Evolutionary conservation across 2,888 invertebrate species (phyloP).

Genomic region (Ashinkailepas kermadecensis): DNA sequence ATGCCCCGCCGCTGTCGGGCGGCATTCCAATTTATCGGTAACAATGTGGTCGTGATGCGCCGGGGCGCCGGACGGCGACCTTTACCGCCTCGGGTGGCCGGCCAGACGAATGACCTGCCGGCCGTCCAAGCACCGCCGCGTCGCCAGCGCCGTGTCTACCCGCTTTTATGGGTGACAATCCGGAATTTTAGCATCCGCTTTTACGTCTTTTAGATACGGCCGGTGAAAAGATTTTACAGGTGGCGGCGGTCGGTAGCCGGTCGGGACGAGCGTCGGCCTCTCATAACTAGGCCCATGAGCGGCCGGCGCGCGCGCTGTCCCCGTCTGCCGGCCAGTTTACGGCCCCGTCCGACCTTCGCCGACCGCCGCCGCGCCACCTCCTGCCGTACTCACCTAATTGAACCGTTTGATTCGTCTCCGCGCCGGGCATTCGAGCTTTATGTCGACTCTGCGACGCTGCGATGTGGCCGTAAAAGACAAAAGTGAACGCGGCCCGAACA

Average conservation of each 20-base stretch:
- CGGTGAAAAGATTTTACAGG: slow-evolving; percentile 18
- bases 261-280: not conserved
- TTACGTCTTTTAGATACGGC: slow-evolving; percentile 15
- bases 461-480: slow-evolving; percentile 11
- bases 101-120: not conserved
- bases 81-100: not conserved
- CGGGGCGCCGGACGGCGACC: not conserved
- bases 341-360: not conserved
- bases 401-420: slow-evolving; percentile 14
- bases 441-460: not conserved
- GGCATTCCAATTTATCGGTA: not conserved
- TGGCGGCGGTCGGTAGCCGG: not conserved
- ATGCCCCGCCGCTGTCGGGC: not conserved
- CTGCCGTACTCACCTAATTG: slow-evolving; percentile 9
- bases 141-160: not conserved
- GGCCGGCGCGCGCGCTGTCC: not conserved
- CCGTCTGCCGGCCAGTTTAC: not conserved
- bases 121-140: not conserved
- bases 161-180: slow-evolving; percentile 19
- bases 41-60: not conserved
- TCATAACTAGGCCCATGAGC: not conserved
- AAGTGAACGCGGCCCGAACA: not conserved
- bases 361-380: not conserved
- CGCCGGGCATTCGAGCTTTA: not conserved
- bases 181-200: slow-evolving; percentile 17